Evolutionary conservation across 2,113 vertebrate species (phyloP).

Genomic region (Takifugu bimaculatus): DNA sequence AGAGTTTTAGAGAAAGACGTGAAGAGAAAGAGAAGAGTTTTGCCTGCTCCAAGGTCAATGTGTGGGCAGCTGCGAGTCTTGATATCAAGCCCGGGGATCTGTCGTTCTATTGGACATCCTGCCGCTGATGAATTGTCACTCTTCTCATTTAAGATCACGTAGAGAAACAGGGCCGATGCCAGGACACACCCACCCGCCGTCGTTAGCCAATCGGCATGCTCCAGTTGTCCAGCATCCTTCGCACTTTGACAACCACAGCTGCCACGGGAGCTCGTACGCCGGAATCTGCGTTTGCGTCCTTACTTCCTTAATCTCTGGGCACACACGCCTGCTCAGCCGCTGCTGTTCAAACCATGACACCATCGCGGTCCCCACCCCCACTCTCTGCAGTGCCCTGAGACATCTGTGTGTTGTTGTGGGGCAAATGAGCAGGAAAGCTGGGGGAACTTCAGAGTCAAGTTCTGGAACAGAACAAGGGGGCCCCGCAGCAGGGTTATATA

Average conservation of each 20-base stretch:
- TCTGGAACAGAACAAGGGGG: constrained; percentile 52
- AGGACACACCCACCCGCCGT: constrained; percentile 72
- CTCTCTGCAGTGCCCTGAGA: constrained; percentile 44
- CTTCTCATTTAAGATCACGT: constrained; percentile 72
- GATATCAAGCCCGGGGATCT: constrained; percentile 54
- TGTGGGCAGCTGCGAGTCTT: constrained; percentile 57
- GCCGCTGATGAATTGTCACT: constrained; percentile 65
- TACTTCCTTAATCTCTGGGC: constrained; percentile 71
- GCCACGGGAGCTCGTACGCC: constrained; percentile 71
- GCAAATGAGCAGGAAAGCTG: constrained; percentile 47
- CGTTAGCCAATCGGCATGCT: constrained; percentile 70
- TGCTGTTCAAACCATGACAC: constrained; percentile 46
- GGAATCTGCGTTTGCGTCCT: constrained; percentile 59
- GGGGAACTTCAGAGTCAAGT: constrained; percentile 56
- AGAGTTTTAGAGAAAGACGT: constrained; percentile 37
- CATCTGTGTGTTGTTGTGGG: constrained; percentile 55
- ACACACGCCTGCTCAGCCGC: constrained; percentile 65
- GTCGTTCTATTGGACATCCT: constrained; percentile 68
- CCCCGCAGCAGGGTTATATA: constrained; percentile 54
- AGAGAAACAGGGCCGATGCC: constrained; percentile 74
- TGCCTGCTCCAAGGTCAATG: constrained; percentile 56
- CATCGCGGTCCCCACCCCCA: constrained; percentile 5
- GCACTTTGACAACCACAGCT: constrained; percentile 74
- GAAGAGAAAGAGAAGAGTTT: constrained; percentile 45
- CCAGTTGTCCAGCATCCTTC: constrained; percentile 78